Evolutionary conservation across 2,888 invertebrate genomes (phyloP).

Genomic region (Axea sp.): DNA sequence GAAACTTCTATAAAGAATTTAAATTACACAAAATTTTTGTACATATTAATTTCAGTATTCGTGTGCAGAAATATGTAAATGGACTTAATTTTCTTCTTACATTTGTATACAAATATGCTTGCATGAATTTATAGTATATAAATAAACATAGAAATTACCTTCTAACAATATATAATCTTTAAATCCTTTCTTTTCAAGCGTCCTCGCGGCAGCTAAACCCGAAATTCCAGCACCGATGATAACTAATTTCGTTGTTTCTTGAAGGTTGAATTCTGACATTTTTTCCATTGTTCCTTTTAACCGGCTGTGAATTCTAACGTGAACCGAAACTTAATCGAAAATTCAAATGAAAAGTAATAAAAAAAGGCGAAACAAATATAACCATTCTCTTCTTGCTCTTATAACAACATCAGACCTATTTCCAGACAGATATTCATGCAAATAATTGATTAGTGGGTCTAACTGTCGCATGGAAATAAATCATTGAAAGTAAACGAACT

Average conservation of each 20-base stretch:
- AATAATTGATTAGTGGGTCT: no score
- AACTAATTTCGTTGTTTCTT: conserved; percentile 76
- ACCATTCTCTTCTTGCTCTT: background rate
- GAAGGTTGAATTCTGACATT: conserved; percentile 16
- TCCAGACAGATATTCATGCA: background rate
- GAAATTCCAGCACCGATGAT: conserved; percentile 84
- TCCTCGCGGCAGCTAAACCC: conserved; percentile 82
- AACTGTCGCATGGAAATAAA: no score
- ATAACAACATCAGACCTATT: background rate
- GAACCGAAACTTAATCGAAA: conserved; percentile 60
- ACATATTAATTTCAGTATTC: no score
- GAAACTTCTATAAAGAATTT: no score
- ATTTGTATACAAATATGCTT: no score
- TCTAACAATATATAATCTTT: conserved; percentile 81
- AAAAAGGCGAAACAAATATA: conserved; percentile 5
- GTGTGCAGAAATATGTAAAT: no score
- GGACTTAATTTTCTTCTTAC: no score
- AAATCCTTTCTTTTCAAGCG: conserved; percentile 79
- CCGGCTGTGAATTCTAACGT: conserved; percentile 66
- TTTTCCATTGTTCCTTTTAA: conserved; percentile 65
- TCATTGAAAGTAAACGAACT: no score
- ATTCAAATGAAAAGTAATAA: conserved; percentile 33
- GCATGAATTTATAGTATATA: no score
- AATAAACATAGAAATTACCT: no score
- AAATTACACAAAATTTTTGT: no score